phyloP scores from a whole-genome alignment of 1,140 invertebrate species.

The Drosophila oshimai region DNA sequence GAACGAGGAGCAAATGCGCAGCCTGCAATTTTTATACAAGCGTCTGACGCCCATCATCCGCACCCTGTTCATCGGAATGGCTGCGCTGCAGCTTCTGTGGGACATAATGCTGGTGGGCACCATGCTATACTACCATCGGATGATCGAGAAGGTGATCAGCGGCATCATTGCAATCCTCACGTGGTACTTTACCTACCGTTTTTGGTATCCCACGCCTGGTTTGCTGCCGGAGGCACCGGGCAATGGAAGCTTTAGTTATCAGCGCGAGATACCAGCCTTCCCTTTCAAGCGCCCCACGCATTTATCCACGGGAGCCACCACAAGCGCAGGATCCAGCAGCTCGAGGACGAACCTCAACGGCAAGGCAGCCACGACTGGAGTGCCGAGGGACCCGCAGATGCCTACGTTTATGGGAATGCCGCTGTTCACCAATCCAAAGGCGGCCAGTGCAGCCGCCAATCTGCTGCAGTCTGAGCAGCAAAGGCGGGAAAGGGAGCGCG shows the following conservation, averaged over 20 bases:
- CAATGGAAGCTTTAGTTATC: slow-evolving; percentile 91
- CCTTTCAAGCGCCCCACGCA: slow-evolving; percentile 62
- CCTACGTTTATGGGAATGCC: slow-evolving; percentile 92
- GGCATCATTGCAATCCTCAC: slow-evolving; percentile 92
- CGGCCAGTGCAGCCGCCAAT: slow-evolving; percentile 46
- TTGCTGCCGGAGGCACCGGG: slow-evolving; percentile 88
- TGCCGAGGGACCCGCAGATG: slow-evolving; percentile 44
- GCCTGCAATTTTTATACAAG: slow-evolving; percentile 88
- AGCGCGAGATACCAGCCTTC: slow-evolving; percentile 77
- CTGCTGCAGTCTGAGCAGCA: slow-evolving; percentile 37
- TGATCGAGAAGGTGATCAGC: slow-evolving; percentile 96
- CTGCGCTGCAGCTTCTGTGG: slow-evolving; percentile 92
- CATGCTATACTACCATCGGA: slow-evolving; percentile 96
- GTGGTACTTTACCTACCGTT: slow-evolving; percentile 96
- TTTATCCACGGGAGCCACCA: slow-evolving; percentile 30
- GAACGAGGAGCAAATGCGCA: slow-evolving; percentile 87
- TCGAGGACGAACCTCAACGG: slow-evolving; percentile 37
- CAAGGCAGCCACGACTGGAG: slow-evolving; percentile 13
- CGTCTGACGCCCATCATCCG: slow-evolving; percentile 92
- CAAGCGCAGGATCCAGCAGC: not conserved
- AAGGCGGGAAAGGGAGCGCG: slow-evolving; percentile 28
- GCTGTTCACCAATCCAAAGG: slow-evolving; percentile 83
- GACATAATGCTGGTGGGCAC: slow-evolving; percentile 97
- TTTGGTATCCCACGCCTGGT: slow-evolving; percentile 88
- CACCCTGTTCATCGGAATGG: slow-evolving; percentile 90